These are phyloP conservation scores for Callipepla squamata DNA, from an alignment of 2,113 vertebrate genomes.

Conservation along the genomic window DNA sequence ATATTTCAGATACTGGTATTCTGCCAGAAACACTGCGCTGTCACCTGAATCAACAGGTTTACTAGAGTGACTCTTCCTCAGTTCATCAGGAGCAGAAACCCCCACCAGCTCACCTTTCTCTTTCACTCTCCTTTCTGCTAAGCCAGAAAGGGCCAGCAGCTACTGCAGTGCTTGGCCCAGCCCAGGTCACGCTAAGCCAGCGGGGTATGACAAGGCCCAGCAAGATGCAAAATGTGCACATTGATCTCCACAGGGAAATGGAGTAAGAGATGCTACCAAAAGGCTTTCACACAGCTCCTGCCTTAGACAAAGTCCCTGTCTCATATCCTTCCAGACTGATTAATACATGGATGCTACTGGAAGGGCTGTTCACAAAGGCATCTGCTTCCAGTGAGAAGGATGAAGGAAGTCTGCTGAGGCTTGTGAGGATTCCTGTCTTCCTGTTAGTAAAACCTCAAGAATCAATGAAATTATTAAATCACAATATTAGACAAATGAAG, in stretches of 20 bases:
- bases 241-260: not conserved
- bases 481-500: not conserved
- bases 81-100: not conserved
- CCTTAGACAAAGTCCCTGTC: not conserved
- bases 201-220: not conserved
- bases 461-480: slow-evolving; percentile 2
- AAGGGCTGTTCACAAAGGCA: not conserved
- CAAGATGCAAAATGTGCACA: not conserved
- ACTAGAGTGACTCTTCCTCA: not conserved
- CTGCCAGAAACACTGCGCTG: not conserved
- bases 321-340: not conserved
- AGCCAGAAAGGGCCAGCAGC: not conserved
- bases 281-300: not conserved
- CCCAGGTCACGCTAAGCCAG: not conserved
- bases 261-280: not conserved
- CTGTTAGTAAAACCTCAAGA: not conserved
- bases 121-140: not conserved
- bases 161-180: not conserved
- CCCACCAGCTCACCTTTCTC: not conserved
- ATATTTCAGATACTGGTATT: not conserved
- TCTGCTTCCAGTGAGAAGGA: not conserved
- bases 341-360: not conserved
- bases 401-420: not conserved
- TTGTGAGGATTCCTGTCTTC: not conserved
- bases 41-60: not conserved